phyloP scores from a whole-genome alignment of 2,113 vertebrate genomes.

The Pyxicephalus adspersus region DNA sequence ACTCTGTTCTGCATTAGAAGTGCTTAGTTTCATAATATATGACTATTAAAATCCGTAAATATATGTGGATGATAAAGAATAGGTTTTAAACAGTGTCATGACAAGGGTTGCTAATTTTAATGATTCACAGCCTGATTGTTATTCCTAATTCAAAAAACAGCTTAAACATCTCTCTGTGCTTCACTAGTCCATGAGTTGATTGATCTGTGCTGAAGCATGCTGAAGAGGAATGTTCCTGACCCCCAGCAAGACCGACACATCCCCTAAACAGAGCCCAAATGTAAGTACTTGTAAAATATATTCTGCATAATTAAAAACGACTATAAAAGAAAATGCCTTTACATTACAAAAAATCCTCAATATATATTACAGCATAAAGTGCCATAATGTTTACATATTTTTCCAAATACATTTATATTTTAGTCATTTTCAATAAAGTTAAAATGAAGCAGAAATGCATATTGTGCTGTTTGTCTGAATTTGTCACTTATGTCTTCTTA shows the following conservation, averaged over 20 bases:
- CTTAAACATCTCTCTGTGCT: slow-evolving; percentile 5
- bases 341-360: too few species aligned
- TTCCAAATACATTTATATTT: too few species aligned
- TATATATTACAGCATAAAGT: too few species aligned
- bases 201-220: not conserved
- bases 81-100: not conserved
- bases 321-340: too few species aligned
- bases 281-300: not conserved
- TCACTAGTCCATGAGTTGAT: not conserved
- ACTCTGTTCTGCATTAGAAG: not conserved
- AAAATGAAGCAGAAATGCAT: too few species aligned
- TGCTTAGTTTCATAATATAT: not conserved
- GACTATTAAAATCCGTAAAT: not conserved
- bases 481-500: too few species aligned
- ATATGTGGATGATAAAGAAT: not conserved
- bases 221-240: not conserved
- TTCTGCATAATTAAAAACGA: too few species aligned
- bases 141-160: not conserved
- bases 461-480: too few species aligned
- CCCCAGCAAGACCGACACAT: not conserved
- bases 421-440: too few species aligned
- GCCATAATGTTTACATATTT: too few species aligned
- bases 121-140: not conserved
- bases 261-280: not conserved
- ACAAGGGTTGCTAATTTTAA: not conserved